Evolutionary conservation across 2,888 invertebrate species (phyloP).

Genomic region (Hartigia nigra): DNA sequence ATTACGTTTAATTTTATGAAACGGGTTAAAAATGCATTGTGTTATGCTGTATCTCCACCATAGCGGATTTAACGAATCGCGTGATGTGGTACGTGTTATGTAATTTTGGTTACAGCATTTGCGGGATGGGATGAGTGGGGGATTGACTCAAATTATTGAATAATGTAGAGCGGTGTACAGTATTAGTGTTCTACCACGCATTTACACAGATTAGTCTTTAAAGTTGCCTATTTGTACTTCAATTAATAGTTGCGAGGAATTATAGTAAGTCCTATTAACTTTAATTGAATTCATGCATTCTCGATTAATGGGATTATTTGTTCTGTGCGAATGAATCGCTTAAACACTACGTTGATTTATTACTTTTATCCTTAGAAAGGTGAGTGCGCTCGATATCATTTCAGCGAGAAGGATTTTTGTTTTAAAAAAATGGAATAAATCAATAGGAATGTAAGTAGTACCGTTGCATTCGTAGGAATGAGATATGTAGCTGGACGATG

Average conservation of each 20-base stretch:
- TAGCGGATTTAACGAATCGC: not conserved
- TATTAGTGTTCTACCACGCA: not conserved
- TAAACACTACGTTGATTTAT: not conserved
- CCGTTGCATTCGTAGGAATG: too few species aligned
- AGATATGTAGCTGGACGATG: too few species aligned
- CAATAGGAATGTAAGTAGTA: not conserved
- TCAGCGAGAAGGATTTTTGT: too few species aligned
- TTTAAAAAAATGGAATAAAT: not conserved
- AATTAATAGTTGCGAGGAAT: not conserved
- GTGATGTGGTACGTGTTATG: not conserved
- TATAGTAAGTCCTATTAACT: not conserved
- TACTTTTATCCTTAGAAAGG: not conserved
- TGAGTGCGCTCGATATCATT: too few species aligned
- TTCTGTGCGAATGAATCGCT: not conserved
- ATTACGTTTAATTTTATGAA: not conserved
- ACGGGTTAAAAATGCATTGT: not conserved
- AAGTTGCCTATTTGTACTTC: not conserved
- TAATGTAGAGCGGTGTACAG: not conserved
- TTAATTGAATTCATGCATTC: not conserved
- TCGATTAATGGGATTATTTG: not conserved
- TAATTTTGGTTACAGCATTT: not conserved
- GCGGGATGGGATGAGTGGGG: too few species aligned
- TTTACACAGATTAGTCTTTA: not conserved
- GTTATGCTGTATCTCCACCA: too few species aligned
- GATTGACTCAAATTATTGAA: not conserved